Evolutionary conservation across 2,888 invertebrate species (phyloP).

Genomic region (Parelbella ahira): DNA sequence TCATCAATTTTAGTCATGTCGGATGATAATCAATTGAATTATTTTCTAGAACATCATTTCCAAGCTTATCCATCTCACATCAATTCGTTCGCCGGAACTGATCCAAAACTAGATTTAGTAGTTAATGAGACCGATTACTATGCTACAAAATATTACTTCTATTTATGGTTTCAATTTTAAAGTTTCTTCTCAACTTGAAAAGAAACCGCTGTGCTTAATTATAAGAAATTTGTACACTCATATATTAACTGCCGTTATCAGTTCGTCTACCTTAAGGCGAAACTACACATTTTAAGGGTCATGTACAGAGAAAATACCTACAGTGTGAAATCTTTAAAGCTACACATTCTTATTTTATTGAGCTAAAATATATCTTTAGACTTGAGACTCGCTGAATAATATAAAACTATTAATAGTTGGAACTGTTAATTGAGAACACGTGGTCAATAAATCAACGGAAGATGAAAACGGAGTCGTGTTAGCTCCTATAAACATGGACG

Average conservation of each 20-base stretch:
- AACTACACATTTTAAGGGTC: not conserved
- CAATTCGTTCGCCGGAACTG: no score
- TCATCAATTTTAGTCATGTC: no score
- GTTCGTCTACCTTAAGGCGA: conserved; percentile 17
- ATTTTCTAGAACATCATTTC: no score
- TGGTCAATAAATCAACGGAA: conserved; percentile 14
- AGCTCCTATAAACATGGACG: conserved; percentile 43
- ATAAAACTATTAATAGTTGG: no score
- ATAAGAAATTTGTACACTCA: conserved; percentile 27
- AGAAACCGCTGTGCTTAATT: conserved; percentile 26
- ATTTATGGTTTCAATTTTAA: conserved; percentile 27
- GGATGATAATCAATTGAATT: no score
- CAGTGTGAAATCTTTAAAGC: no score
- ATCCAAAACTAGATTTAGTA: conserved; percentile 44
- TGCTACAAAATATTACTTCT: conserved; percentile 31
- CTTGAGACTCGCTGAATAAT: no score
- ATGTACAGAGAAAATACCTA: no score
- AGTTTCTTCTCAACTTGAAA: conserved; percentile 28
- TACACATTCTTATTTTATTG: no score
- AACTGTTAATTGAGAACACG: conserved; percentile 20
- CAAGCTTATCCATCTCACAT: no score
- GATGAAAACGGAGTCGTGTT: conserved; percentile 24
- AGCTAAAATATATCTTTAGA: no score
- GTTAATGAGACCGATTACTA: conserved; percentile 50
- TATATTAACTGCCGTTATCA: conserved; percentile 20